These are phyloP conservation scores for Amyelois transitella DNA, from an alignment of 1,140 invertebrate genomes.

Conservation along the genomic window DNA sequence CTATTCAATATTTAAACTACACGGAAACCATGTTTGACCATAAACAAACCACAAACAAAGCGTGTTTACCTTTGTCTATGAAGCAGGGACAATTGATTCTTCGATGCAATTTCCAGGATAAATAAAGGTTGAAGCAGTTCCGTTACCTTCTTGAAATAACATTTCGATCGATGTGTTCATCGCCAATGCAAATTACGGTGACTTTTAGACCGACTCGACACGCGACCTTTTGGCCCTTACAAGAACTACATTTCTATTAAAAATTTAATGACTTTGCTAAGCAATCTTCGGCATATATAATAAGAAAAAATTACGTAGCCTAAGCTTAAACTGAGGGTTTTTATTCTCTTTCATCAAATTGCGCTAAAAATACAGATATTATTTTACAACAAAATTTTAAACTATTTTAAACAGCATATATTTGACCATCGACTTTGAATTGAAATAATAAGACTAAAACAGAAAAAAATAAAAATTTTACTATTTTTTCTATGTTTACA, in stretches of 20 bases:
- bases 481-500: slow-evolving; percentile 24
- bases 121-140: slow-evolving; percentile 15
- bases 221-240: neutral
- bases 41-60: neutral
- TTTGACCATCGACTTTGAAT: no score
- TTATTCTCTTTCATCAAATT: no score
- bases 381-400: no score
- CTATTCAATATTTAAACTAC: neutral
- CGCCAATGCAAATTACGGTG: slow-evolving; percentile 2
- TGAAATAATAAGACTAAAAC: slow-evolving; percentile 10
- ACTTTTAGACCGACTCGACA: neutral
- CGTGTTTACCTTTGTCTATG: slow-evolving; percentile 4
- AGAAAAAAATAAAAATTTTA: slow-evolving; percentile 25
- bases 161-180: slow-evolving; percentile 4
- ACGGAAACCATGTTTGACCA: neutral
- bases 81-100: neutral
- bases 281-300: no score
- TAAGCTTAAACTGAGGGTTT: no score
- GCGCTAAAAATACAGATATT: no score
- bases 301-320: no score
- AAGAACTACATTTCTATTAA: neutral
- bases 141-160: slow-evolving; percentile 1
- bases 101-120: slow-evolving; percentile 14
- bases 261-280: no score
- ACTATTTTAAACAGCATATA: no score